These are phyloP conservation scores for Psilopogon haemacephalus DNA, from an alignment of 2,113 vertebrate species.

Conservation along the genomic window DNA sequence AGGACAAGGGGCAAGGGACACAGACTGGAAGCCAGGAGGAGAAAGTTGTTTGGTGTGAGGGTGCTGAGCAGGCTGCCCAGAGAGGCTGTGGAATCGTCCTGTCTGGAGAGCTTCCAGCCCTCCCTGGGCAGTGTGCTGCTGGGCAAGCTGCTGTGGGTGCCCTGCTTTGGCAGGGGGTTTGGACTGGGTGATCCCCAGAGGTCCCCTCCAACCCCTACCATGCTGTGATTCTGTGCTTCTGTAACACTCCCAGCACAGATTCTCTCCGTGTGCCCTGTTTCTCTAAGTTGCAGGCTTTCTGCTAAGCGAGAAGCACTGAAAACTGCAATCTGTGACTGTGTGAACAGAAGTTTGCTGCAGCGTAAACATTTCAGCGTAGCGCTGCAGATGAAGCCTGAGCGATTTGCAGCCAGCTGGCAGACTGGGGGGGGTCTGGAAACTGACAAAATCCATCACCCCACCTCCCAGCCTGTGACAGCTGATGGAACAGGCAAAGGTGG, in stretches of 20 bases:
- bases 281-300: not conserved
- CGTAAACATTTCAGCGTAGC: not conserved
- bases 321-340: not conserved
- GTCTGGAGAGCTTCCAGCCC: not conserved
- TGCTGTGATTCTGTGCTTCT: not conserved
- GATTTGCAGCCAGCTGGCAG: not conserved
- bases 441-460: not conserved
- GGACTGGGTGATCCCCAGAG: not conserved
- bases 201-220: not conserved
- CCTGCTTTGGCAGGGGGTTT: not conserved
- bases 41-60: not conserved
- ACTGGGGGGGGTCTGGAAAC: not conserved
- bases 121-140: no score
- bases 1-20: not conserved
- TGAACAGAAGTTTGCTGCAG: not conserved
- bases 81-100: not conserved
- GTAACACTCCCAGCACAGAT: not conserved
- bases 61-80: not conserved
- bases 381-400: not conserved
- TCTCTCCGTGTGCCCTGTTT: not conserved
- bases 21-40: not conserved
- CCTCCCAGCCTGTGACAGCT: not conserved
- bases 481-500: rapidly evolving
- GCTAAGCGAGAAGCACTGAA: not conserved
- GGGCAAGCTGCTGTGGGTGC: no score